phyloP scores from a whole-genome alignment of 2,888 invertebrate species.

The Buathra laborator region DNA sequence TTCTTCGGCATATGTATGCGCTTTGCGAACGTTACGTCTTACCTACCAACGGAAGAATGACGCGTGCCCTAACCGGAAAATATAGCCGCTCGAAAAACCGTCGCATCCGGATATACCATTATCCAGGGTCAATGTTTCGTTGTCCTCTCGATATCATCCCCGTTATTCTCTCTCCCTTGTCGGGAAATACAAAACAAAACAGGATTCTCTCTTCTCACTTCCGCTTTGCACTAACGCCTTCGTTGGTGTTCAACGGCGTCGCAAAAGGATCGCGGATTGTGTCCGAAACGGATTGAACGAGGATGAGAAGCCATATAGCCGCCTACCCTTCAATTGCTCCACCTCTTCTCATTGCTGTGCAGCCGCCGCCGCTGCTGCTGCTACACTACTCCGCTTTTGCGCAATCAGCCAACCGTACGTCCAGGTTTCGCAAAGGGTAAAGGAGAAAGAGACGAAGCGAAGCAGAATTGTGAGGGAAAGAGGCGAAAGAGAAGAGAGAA shows the following conservation, averaged over 20 bases:
- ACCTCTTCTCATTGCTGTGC: constrained; percentile 13
- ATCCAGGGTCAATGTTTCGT: constrained; percentile 1
- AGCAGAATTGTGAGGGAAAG: constrained; percentile 39
- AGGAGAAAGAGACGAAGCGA: constrained; percentile 39
- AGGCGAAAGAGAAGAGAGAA: constrained; percentile 47
- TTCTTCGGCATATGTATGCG: background rate
- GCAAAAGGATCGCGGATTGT: constrained; percentile 65
- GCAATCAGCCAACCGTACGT: constrained; percentile 72
- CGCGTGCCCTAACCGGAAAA: background rate
- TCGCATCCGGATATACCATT: background rate
- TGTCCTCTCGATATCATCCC: constrained; percentile 3
- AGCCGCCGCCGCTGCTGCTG: constrained; percentile 16
- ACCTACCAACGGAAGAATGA: background rate
- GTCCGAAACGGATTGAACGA: constrained; percentile 29
- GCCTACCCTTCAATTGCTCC: constrained; percentile 14
- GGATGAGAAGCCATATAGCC: constrained; percentile 28
- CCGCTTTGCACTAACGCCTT: background rate
- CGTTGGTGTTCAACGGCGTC: constrained; percentile 18
- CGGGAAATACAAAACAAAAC: background rate
- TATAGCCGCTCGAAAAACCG: background rate
- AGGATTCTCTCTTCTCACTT: background rate
- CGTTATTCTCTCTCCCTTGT: background rate
- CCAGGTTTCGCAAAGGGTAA: constrained; percentile 53
- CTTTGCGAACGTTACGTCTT: background rate
- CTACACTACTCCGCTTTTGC: constrained; percentile 60